Conservation (phyloP, 2,797 vertebrate species). For the Clarias pachynema region DNA sequence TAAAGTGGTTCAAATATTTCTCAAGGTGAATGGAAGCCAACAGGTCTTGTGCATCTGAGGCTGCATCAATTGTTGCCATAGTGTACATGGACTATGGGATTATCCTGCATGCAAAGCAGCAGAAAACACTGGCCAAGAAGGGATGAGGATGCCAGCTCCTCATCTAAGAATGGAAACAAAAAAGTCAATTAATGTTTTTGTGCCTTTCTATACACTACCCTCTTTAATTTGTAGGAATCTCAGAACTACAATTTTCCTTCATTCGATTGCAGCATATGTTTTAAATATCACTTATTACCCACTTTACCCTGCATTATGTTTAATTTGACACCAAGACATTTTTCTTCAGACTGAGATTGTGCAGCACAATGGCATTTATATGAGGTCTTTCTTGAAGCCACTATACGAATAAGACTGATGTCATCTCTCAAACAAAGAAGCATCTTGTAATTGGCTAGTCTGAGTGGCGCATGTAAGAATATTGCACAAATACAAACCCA, state of each 20-base stretch:
- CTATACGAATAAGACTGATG: constrained; percentile 58
- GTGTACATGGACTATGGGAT: constrained; percentile 64
- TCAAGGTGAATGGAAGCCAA: constrained; percentile 89
- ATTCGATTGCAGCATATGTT: constrained; percentile 5
- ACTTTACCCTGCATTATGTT: background rate
- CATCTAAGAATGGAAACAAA: constrained; percentile 68
- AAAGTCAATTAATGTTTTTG: background rate
- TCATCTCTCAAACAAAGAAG: constrained; percentile 57
- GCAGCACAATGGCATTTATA: constrained; percentile 58
- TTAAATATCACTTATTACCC: background rate
- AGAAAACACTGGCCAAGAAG: constrained; percentile 61
- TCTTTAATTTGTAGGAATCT: constrained; percentile 4
- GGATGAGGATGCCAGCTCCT: constrained; percentile 46
- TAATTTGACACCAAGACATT: background rate
- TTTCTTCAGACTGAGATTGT: constrained; percentile 34
- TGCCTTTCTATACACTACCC: background rate
- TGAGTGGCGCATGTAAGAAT: constrained; percentile 9
- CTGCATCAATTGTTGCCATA: constrained; percentile 81
- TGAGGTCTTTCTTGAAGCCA: constrained; percentile 48
- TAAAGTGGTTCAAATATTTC: constrained; percentile 85
- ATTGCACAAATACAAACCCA: constrained; percentile 37
- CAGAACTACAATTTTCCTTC: background rate
- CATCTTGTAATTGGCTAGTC: constrained; percentile 50
- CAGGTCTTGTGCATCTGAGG: constrained; percentile 84
- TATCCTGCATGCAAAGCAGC: constrained; percentile 55